These are phyloP conservation scores for Podarcis cretensis DNA, from an alignment of 2,113 vertebrate genomes.

Conservation along the genomic window DNA sequence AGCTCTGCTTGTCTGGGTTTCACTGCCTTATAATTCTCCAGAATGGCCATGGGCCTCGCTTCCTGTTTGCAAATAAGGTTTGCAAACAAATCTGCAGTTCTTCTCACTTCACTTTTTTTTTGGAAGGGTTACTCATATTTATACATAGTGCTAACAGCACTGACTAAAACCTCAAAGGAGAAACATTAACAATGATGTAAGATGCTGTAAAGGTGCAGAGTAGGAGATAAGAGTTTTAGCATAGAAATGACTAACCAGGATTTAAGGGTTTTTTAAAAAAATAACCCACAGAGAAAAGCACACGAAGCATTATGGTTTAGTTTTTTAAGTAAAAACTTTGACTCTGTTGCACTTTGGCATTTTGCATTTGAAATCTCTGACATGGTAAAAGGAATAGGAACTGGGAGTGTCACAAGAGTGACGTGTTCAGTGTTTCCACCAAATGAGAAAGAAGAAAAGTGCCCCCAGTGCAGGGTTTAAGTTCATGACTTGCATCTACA, in stretches of 20 bases:
- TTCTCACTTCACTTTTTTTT: not conserved
- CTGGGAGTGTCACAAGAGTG: not conserved
- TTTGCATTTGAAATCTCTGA: not conserved
- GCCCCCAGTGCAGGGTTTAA: too few relatives aligned
- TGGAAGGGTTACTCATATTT: not conserved
- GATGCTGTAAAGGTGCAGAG: not conserved
- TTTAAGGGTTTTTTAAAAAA: not conserved
- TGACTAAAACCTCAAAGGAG: not conserved
- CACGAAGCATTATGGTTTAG: not conserved
- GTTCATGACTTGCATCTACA: too few relatives aligned
- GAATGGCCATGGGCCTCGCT: not conserved
- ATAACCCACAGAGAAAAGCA: not conserved
- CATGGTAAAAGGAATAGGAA: not conserved
- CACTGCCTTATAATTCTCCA: not conserved
- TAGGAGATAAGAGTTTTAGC: not conserved
- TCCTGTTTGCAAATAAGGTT: conserved; percentile 28
- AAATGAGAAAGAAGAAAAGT: not conserved
- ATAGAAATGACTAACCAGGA: conserved; percentile 3
- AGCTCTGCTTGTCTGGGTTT: not conserved
- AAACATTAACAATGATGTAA: too few relatives aligned
- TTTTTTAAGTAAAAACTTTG: not conserved
- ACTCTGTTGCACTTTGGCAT: rapidly evolving
- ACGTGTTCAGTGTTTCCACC: not conserved
- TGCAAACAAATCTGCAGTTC: not conserved
- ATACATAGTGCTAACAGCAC: not conserved